Evolutionary conservation across 2,888 invertebrate genomes (phyloP), one percentile per base, ranked within the genome.

Genomic region (Neocrepidodera transversa): DNA sequence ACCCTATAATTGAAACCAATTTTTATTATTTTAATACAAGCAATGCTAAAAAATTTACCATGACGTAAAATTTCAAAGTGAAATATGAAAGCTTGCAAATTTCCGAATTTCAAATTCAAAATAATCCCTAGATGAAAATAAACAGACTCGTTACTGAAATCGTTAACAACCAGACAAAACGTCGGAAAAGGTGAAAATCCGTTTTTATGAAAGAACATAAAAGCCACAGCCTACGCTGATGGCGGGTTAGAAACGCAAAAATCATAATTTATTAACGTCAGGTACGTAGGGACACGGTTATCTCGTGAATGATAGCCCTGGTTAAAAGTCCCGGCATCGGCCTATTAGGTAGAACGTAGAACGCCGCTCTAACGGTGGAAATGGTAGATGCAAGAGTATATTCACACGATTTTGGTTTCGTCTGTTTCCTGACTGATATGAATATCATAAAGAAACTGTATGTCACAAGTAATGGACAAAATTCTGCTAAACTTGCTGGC

Each of bases 271-370:
- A 76, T 76, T 71, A 69, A 64, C 68, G 67, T 68, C 73, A 75
- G 72, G 74, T 75, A 74, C 69, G 71, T 68, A 68, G 72, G 74
- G 72, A 73, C 71, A 72, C 71, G 72, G 73, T 76, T 76, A 76
- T 75, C 75, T 74, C 71, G 72, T 76, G 76, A 76, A 74, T 74
- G 75, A 75, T 76, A 74, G 70, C 73, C 73, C 74, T 75, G 74
- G 74, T 76, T 76, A 76, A 74, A 75, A 75, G 75, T 75, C 71
- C 73, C 70, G 70, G 70, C 70, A 75, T 28, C 36, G 14, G 45
- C 14, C 36, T 54, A 54, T 54, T 54, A 45, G 54, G 35, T 26
- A 45, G 26, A 47, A 73, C 74, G 73, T 76, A 75, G 70, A 70
- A 70, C 67, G 72, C 68, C 68, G 70, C 23, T 68, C 35, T 47